Evolutionary conservation across 2,888 invertebrate genomes (phyloP), one percentile per base, ranked within the genome.

Genomic region (Pachycephus smyrnensis): DNA sequence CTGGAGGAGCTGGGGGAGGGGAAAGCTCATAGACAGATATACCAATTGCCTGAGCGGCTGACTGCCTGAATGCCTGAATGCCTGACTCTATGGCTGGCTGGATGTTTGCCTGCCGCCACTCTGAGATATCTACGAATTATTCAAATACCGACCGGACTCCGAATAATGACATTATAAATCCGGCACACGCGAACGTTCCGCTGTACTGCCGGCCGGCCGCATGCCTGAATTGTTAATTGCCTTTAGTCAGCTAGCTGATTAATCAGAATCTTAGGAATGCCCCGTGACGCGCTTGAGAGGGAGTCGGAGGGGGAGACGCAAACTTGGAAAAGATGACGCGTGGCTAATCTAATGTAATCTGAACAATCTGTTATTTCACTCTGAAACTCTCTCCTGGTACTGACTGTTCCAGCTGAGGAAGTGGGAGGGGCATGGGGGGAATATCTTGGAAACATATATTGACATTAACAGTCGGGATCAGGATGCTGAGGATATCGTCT

Each of bases 161-260:
- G 40, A 40, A 75, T 75, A 75, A 75, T 75, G 75, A 75, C 55
- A 75, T 75, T 40, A 75, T 75, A 75, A 75, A 75, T 75, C 75
- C 55, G 55, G 75, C 55, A 75, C 75, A 40, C 37, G 37, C 37
- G 31, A 31, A 31, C 55, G 31, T 30, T 55, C 68, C n/a, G 35
- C n/a, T 23, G 33, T 37, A 15, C 15, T 15, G 23, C n/a, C 15
- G 35, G 35, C 32, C 55, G 55, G 55, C 75, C 75, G 75, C 75
- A 75, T 75, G 75, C 75, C 75, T 75, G 75, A 75, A 75, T 75
- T 75, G 37, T 75, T 75, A 75, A 75, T 75, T 75, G 55, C 55
- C n/a, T 33, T 75, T 55, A 55, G 55, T 40, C 75, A n/a, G 32
- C 69, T 15, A 69, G 69, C 69, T 69, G 69, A 69, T 69, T 69